phyloP scores from a whole-genome alignment of 2,113 vertebrate species.

The Petromus typicus region DNA sequence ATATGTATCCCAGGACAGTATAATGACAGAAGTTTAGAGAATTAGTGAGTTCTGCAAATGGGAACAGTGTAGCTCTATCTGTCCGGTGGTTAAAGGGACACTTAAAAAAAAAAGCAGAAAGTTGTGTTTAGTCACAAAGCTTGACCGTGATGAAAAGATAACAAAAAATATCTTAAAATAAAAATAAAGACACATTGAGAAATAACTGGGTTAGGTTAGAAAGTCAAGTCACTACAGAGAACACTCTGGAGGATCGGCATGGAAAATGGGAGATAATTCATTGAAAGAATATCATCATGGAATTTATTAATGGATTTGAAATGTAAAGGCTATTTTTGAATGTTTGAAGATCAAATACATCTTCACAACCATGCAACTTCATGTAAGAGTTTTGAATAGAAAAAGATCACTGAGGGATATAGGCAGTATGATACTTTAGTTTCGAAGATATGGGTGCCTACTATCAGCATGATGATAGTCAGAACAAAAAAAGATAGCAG shows the following conservation, averaged over 20 bases:
- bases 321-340: neutral
- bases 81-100: neutral
- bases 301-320: neutral
- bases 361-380: neutral
- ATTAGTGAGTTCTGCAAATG: neutral
- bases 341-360: neutral
- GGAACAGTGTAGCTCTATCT: neutral
- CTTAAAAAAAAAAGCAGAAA: neutral
- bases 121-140: neutral
- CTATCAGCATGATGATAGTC: neutral
- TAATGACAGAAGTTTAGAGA: neutral
- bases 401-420: neutral
- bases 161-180: neutral
- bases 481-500: neutral
- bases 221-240: neutral
- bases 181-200: neutral
- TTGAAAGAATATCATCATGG: neutral
- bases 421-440: neutral
- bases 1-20: neutral
- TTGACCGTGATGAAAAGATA: neutral
- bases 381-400: neutral
- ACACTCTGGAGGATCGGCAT: neutral
- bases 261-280: neutral
- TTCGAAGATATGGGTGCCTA: neutral
- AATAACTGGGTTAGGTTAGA: neutral